Evolutionary conservation across 2,888 invertebrate species (phyloP).

Genomic region (Ophion costatus): DNA sequence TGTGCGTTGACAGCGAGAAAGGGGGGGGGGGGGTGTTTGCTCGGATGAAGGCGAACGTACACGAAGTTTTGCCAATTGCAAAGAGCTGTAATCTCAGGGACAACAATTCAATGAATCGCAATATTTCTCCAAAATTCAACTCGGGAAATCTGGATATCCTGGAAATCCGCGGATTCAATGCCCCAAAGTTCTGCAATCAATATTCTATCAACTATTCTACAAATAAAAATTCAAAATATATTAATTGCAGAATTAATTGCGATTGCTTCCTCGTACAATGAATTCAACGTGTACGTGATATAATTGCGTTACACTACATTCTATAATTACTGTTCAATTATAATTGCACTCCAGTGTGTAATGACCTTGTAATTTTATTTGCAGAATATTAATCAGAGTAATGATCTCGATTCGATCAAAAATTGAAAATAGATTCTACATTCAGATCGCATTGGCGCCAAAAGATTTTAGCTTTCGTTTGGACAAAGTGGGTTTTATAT

Average conservation of each 20-base stretch:
- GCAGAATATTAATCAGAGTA: no score
- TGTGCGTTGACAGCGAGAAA: neutral
- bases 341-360: no score
- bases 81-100: neutral
- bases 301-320: neutral
- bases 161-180: neutral
- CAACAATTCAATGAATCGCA: slow-evolving; percentile 5
- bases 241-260: neutral
- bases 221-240: neutral
- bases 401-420: no score
- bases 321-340: no score
- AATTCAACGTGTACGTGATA: neutral
- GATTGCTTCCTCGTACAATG: neutral
- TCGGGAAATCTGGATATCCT: neutral
- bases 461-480: no score
- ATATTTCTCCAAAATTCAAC: neutral
- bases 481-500: no score
- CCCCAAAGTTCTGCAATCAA: neutral
- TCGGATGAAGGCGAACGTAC: neutral
- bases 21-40: neutral
- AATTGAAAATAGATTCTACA: no score
- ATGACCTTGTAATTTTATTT: no score
- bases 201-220: neutral
- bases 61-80: neutral
- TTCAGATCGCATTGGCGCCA: no score